Evolutionary conservation across 2,113 vertebrate genomes (phyloP), one percentile per base, ranked within the genome.

Genomic region (Caranx ignobilis): DNA sequence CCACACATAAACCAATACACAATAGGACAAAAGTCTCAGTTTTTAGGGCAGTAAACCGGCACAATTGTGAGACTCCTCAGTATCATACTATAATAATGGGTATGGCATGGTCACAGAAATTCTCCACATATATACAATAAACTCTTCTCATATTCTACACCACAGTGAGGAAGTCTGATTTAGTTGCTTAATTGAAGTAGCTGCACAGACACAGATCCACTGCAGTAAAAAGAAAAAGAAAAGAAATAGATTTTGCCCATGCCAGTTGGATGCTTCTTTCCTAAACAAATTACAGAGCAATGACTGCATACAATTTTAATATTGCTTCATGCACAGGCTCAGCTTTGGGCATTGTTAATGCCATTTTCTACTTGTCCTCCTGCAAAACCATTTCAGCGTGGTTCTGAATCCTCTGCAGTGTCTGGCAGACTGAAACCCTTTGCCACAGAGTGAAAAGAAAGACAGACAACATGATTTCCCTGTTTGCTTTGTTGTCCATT

Each of bases 341-440:
- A 15, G 26, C 11, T 34, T 55, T 57, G 72, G 12, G 11, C 21
- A 47, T 80, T 56, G 34, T 57, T 60, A 35, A 41, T 41, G 35
- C 35, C 48, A 76, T 66, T 4, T 55, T 68, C n/a, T 43, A 10
- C 21, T 48, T 15, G 7, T 39, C 54, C 35, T 15, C 26, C 3
- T 0, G 41, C 16, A 71, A 26, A 81, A 52, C n/a, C 26, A 19
- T 55, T 65, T 64, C 10, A 69, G 7, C 55, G 19, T 32, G 35
- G 48, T 68, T 68, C 79, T 69, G 34, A 75, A 37, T 48, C 59
- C 35, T 35, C 8, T n/a, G 18, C 35, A 57, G 31, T 72, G 67
- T 83, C 57, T 66, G 86, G 92, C 91, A 93, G 90, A 85, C 93
- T 95, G 94, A 94, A 94, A 75, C 87, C 65, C 75, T 88, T 79